Base-by-base conservation (phyloP, 2,888 invertebrate species). In the Drosophila nigritarsus region DNA sequence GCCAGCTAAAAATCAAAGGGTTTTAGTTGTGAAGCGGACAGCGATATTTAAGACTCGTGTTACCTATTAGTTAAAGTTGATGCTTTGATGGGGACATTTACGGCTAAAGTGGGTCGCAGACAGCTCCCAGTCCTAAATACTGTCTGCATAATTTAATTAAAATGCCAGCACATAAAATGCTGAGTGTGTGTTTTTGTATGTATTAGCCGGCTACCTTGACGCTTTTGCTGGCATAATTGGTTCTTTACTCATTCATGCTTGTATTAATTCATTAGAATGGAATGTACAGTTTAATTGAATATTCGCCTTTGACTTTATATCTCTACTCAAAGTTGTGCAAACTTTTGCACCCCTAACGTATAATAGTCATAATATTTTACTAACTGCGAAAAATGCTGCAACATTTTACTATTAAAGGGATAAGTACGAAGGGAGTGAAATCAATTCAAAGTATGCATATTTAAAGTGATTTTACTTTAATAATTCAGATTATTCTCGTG, bases 261-360 rank as follows among this genome's bases (percentile, higher is more conserved):
- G 59, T 80, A 83, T 84, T 81, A 77, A 83, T 85, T 75, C 81
- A 82, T 90, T 90, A 83, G 82, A 82, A 82, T 82, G 83, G 80
- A 89, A 89, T 88, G 88, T 82, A 83, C 89, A 90, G 79, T 79
- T 87, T 91, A 91, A 92, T 91, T 91, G 87, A 82, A 80, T 78
- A 82, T 79, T 78, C 64, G 72, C 75, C 69, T 67, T 59, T 27
- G 18, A 34, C 49, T 50, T 62, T 55, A 13, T 27, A 8, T n/a
- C 11, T 62, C 42, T 40, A 45, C 13, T 3, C 13, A 49, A 61
- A 68, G 48, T 29, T 48, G 11, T 42, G 3, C 9, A 40, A 40
- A 20, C 20, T 20, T 76, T 68, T 65, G 4, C 2, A 8, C 8
- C 55, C 6, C 13, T 7, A 15, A 7, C 2, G 0, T 13, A 45